Evolutionary conservation across 2,888 invertebrate genomes (phyloP), one percentile per base, ranked within the genome.

Genomic region (Oscheius sp.): DNA sequence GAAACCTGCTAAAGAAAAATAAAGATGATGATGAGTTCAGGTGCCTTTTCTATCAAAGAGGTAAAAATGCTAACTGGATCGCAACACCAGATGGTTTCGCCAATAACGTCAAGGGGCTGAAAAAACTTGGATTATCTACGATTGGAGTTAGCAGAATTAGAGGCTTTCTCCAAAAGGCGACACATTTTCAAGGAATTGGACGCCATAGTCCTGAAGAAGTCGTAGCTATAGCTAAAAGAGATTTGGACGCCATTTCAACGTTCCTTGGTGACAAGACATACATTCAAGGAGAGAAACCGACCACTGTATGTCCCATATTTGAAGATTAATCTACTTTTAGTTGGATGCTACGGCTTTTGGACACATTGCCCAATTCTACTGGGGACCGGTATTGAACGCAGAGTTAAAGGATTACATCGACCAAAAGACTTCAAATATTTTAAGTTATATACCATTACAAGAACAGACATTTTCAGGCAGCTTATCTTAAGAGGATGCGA

Each of bases 341-440:
- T 65, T 81, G 89, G 96, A 96, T 88, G 92, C 94, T 70, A 93
- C 94, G 32, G 92, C 93, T 72, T 96, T 95, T 89, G 92, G 94
- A 33, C 92, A 94, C 86, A 90, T 95, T 85, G 92, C 94, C 79
- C 95, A 95, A 88, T 90, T 95, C 83, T 91, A 93, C 86, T 94
- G 92, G 90, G 91, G 95, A 83, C 94, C 94, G 88, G 93, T 93
- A 86, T 92, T 93, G 86, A 92, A 92, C 88, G 91, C 92, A 62
- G 90, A 95, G 86, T 91, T 94, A 81, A 93, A 94, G 86, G 92
- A 91, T 86, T 92, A 95, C 64, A 63, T 81, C 14, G 79, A 82
- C 45, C 67, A 71, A 41, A 67, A 54, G 41, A 72, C 73, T 1
- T 75, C 77, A 22, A 82, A 82, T 59, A 33, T 82, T 24, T 62